Percentiles rank a stretch among this genome's conserved stretches.
phyloP scores from a whole-genome alignment of 1,140 invertebrate genomes.

The Coelopa frigida region DNA sequence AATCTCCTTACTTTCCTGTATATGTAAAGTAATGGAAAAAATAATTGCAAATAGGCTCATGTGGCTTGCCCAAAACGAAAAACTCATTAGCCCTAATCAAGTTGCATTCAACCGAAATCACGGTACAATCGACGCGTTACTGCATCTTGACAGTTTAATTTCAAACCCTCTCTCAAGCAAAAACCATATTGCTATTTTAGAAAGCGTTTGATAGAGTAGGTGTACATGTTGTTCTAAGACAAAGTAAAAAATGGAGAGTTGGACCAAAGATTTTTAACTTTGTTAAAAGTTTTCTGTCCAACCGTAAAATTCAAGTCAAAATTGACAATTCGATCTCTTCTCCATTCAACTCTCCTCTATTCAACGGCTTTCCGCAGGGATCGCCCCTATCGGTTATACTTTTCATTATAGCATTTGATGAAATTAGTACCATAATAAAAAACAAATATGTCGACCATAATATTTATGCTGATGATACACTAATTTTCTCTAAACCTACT shows the following conservation, averaged over 20 bases:
- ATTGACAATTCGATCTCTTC: slow-evolving; percentile 6
- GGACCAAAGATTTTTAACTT: slow-evolving; percentile 11
- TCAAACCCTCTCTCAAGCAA: slow-evolving; percentile 14
- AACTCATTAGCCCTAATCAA: slow-evolving; percentile 16
- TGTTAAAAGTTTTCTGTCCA: slow-evolving; percentile 11
- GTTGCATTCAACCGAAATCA: slow-evolving; percentile 18
- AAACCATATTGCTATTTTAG: slow-evolving; percentile 17
- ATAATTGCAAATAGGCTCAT: slow-evolving; percentile 14
- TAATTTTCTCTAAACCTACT: slow-evolving; percentile 14
- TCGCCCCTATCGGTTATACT: slow-evolving; percentile 16
- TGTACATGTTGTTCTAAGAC: slow-evolving; percentile 12
- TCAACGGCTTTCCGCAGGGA: slow-evolving; percentile 16
- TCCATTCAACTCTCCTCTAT: slow-evolving; percentile 2
- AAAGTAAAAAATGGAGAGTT: slow-evolving; percentile 12
- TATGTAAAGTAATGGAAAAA: slow-evolving; percentile 17
- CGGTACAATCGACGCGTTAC: slow-evolving; percentile 12
- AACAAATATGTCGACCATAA: slow-evolving; percentile 10
- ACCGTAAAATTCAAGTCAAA: slow-evolving; percentile 3
- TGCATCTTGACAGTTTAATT: slow-evolving; percentile 14
- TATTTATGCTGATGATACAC: slow-evolving; percentile 14
- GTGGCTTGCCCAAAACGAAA: slow-evolving; percentile 14
- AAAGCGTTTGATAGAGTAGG: slow-evolving; percentile 14
- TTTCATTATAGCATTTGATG: slow-evolving; percentile 16
- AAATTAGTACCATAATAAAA: slow-evolving; percentile 11
- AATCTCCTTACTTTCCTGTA: slow-evolving; percentile 13